Evolutionary conservation across 2,797 vertebrate genomes (phyloP).

Genomic region (Thunnus albacares): DNA sequence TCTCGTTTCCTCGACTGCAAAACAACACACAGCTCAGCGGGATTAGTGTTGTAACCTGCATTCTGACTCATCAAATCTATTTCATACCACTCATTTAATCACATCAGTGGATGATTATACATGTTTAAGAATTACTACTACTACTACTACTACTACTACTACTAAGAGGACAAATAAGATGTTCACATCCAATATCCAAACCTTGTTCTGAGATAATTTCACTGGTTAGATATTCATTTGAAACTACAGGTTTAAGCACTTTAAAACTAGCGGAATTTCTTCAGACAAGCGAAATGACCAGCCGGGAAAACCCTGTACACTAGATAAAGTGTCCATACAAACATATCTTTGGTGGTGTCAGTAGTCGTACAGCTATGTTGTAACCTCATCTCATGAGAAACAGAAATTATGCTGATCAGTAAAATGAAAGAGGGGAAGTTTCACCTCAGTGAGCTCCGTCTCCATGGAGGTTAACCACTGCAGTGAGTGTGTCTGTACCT

Average conservation of each 20-base stretch:
- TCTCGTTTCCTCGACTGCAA: not conserved
- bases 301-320: not conserved
- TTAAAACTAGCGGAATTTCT: not conserved
- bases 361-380: not conserved
- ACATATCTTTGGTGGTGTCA: not conserved
- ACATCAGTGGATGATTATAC: not conserved
- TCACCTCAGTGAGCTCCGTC: not conserved
- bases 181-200: not conserved
- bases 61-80: not conserved
- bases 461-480: constrained; percentile 26
- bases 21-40: not conserved
- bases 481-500: constrained; percentile 23
- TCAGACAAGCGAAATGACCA: not conserved
- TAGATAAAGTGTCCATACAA: not conserved
- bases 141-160: too few relatives aligned
- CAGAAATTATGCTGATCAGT: constrained; percentile 9
- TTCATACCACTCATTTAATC: not conserved
- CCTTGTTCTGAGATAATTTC: not conserved
- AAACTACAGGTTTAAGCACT: not conserved
- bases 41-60: not conserved
- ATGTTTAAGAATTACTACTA: too few relatives aligned
- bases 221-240: not conserved
- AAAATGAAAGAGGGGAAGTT: not conserved
- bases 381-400: not conserved
- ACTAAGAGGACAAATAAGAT: not conserved